Conservation (phyloP, 2,797 vertebrate genomes). For the Gymnoscopelus microlampas region DNA sequence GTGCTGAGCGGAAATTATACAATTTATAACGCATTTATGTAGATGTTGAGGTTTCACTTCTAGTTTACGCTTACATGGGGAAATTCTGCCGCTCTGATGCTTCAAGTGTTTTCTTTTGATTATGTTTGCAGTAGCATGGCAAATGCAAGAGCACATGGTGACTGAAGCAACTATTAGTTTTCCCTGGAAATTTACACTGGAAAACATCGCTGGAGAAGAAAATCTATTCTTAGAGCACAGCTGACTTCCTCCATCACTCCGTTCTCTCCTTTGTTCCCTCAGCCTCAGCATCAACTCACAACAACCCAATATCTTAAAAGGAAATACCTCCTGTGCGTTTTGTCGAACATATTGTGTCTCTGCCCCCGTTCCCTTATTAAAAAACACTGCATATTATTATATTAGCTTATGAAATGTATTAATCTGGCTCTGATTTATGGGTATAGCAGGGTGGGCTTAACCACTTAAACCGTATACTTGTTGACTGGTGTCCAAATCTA, state of each 20-base stretch:
- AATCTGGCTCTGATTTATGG: no score
- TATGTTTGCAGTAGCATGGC: constrained; percentile 24
- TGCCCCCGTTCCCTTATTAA: constrained; percentile 1
- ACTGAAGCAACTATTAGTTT: constrained; percentile 41
- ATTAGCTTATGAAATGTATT: no score
- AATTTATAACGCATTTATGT: constrained; percentile 55
- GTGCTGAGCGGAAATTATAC: constrained; percentile 19
- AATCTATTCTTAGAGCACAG: not conserved
- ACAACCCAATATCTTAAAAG: not conserved
- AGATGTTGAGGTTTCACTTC: constrained; percentile 34
- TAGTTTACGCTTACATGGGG: not conserved
- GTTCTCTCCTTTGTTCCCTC: not conserved
- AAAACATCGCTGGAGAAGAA: not conserved
- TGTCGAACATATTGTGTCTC: not conserved
- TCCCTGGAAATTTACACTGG: not conserved
- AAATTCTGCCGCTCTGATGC: constrained; percentile 29
- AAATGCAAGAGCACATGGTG: constrained; percentile 35
- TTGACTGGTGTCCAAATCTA: no score
- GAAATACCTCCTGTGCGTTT: not conserved
- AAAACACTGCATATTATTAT: no score
- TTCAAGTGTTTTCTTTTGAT: constrained; percentile 41
- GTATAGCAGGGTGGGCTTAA: no score
- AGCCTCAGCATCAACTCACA: not conserved
- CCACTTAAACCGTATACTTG: no score
- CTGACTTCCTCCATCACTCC: not conserved